Base-by-base conservation (phyloP, 2,113 vertebrate species). In the Sinocyclocheilus anophthalmus region DNA sequence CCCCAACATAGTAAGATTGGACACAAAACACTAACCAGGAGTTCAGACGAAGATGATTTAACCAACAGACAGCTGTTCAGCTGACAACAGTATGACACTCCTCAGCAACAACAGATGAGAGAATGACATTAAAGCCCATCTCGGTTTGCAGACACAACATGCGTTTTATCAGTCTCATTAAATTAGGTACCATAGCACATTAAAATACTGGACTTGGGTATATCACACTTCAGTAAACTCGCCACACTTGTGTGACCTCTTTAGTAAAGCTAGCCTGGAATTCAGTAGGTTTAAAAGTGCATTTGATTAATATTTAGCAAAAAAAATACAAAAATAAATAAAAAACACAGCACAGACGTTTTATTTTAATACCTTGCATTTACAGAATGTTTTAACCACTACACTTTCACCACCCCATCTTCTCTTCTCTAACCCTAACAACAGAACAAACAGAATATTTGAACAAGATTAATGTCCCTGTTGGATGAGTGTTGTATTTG, bases 371-470 rank as follows among this genome's bases (percentile, higher is more conserved):
- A 39, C 39, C 39, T 39, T 39, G 39, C 6, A 39, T 39, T 39
- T 39, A 39, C 5, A 39, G 39, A 39, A 7, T 39, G 39, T 39
- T 39, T 39, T 39, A 39, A 39, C 6, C 39, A 39, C 39, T 5
- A 39, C 39, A 39, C 39, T 39, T 39, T 39, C 39, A 39, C 39
- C 39, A 39, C 39, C 39, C 39, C 39, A 39, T 39, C 39, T 39
- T 39, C 5, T 39, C 39, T 30, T 30, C 30, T 30, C 30, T 30
- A 30, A 30, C 30, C 30, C 30, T 39, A 6, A 39, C 61, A 50
- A 81, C 83, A 59, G 42, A 22, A 14, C 42, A 70, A 37, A 33
- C 59, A 24, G 37, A 78, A 87, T 77, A 37, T 89, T 39, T 20
- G 30, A 85, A 37, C 24, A 73, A 39, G 77, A 42, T 14, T 37